These are phyloP conservation scores for Sycophila texana DNA, from an alignment of 2,888 invertebrate species.

Conservation along the genomic window DNA sequence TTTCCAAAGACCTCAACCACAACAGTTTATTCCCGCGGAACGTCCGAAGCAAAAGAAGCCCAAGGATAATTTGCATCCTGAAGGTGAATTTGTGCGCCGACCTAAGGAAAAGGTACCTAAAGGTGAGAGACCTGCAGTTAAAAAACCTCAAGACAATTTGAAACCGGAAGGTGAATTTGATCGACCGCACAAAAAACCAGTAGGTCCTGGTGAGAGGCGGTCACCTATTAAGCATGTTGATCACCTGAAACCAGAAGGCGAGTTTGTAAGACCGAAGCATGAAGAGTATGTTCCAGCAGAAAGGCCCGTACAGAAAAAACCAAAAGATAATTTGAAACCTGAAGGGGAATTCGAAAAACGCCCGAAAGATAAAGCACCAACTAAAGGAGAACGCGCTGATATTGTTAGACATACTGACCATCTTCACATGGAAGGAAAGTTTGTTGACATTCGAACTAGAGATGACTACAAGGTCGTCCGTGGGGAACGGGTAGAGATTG, in stretches of 20 bases:
- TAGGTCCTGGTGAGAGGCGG: constrained; percentile 76
- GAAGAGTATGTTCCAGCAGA: constrained; percentile 69
- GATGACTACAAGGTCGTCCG: constrained; percentile 78
- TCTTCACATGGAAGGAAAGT: constrained; percentile 77
- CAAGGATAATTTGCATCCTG: constrained; percentile 75
- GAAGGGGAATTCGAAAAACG: constrained; percentile 76
- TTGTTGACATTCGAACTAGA: constrained; percentile 78
- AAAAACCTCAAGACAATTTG: constrained; percentile 72
- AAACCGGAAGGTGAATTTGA: constrained; percentile 77
- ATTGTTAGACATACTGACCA: constrained; percentile 79
- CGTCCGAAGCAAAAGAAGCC: constrained; percentile 71
- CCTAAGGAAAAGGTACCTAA: constrained; percentile 67
- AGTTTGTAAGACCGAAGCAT: constrained; percentile 73
- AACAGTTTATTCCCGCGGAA: constrained; percentile 70
- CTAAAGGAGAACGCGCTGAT: constrained; percentile 71
- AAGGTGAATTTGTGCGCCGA: constrained; percentile 74
- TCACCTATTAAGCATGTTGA: constrained; percentile 78
- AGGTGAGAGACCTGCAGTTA: constrained; percentile 64
- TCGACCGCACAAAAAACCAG: constrained; percentile 69
- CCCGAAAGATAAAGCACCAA: constrained; percentile 72
- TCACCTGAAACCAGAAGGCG: constrained; percentile 77
- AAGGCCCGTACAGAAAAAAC: constrained; percentile 50
- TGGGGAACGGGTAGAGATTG: constrained; percentile 78
- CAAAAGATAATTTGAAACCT: constrained; percentile 75
- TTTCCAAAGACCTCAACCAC: constrained; percentile 75